Evolutionary conservation across 1,140 invertebrate species (phyloP), one percentile per base, ranked within the genome.

Genomic region (Drosophila punjabiensis): DNA sequence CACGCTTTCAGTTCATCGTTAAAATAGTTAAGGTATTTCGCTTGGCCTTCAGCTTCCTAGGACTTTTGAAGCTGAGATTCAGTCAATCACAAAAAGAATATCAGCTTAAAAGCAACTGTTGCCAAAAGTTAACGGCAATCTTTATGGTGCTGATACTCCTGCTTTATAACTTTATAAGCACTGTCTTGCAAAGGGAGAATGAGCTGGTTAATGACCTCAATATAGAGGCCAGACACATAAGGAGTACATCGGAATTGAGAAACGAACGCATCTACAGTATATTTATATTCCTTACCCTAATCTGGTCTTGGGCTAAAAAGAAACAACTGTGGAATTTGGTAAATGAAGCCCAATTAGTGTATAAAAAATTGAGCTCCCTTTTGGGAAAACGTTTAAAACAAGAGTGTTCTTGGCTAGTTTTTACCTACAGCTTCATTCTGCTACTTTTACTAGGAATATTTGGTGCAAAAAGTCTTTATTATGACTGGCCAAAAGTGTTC

Each of bases 51-150:
- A 10, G 66, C 10, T 14, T 24, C 13, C 33, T 66, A 3, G 83
- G 83, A 0, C 60, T 87, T 18, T n/a, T 87, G 30, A 56, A 69
- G 18, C 13, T 82, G 0, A 24, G 28, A n/a, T 85, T 33, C 18
- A 59, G 63, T n/a, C 16, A 75, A 43, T 35, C 78, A 9, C 52
- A 52, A 3, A 43, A 64, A 16, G 20, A 30, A 9, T 80, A 61
- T 47, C 41, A 73, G 13, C 47, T 43, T 24, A 41, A 24, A 18
- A 4, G 32, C 6, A 70, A 30, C 7, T 43, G 41, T 5, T 61
- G 18, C 14, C 50, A 62, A 47, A 48, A 39, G 53, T 3, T 79
- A 16, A 33, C 37, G 11, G 18, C 20, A 0, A 3, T 45, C 5
- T 14, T 58, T 0, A 30, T 81, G 10, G 13, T 52, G 0, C 1